Evolutionary conservation across 2,797 vertebrate genomes (phyloP), one percentile per base, ranked within the genome.

Genomic region (Schizothorax lantsangensis): DNA sequence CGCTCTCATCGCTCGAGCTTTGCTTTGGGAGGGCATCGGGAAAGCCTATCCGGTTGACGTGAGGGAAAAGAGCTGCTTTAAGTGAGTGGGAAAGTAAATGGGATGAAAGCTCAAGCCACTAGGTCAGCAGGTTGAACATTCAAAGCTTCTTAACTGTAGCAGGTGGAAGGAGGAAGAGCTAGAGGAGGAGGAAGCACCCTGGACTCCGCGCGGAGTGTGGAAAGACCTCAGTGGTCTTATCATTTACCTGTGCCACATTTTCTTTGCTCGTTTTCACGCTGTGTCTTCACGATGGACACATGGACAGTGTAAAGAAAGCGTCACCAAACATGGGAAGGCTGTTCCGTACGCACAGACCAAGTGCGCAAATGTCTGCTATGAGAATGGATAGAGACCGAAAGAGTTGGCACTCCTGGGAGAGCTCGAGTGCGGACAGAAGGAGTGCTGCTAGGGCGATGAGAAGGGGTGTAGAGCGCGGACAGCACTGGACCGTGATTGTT

Each of bases 111-210:
- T 95, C 92, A 93, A 93, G 93, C 94, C 93, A 95, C 92, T 92
- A 93, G 94, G 90, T 88, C 91, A 92, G 93, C 94, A 93, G 94
- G 94, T 93, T 93, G 92, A 90, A 94, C 92, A 88, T 91, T 92
- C 86, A 95, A 96, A 95, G 94, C 95, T 91, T 95, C 94, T 95
- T 95, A 95, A 93, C 91, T 82, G 90, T 93, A 91, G 93, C 94
- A 92, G 93, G 92, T 92, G 91, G 91, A 88, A 86, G 89, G 90
- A 91, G 92, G 87, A 92, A 86, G 83, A 88, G 88, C 84, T 86
- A 21, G 68, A 82, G 66, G 87, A 81, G 88, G 84, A 84, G 87
- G 71, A 87, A 90, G 72, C 91, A 89, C 79, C 85, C 87, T 84
- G 89, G 92, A 90, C 91, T 84, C 89, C 81, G 72, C 81, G 52